Conservation (phyloP, 2,113 vertebrate genomes). For the Aegotheles bennettii region DNA sequence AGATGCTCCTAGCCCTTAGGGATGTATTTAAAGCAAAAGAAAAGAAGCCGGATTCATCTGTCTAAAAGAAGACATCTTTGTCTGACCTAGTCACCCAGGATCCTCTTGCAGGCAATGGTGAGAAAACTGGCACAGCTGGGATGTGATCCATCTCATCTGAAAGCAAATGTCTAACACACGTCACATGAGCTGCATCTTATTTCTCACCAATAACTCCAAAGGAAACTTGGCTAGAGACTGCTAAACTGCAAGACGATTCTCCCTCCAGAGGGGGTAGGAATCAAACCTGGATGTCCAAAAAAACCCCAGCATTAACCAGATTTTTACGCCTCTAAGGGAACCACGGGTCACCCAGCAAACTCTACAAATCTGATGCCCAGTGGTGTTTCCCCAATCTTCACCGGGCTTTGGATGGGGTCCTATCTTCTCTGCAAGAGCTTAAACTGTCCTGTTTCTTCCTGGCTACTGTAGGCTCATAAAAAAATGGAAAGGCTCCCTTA, state of each 20-base stretch:
- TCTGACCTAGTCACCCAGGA: background rate
- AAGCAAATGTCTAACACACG: background rate
- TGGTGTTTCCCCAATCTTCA: background rate
- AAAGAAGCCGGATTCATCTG: background rate
- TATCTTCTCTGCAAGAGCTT: background rate
- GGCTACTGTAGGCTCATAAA: background rate
- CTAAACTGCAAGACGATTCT: background rate
- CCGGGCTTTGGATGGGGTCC: background rate
- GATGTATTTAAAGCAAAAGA: background rate
- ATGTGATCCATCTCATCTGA: background rate
- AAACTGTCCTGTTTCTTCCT: background rate
- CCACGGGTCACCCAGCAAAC: background rate
- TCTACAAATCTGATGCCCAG: background rate
- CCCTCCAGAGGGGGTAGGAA: background rate
- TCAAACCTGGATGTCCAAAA: background rate
- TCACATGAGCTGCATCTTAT: background rate
- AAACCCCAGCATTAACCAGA: background rate
- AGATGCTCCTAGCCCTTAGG: background rate
- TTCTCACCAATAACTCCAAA: background rate
- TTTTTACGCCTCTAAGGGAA: background rate
- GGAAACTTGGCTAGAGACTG: background rate
- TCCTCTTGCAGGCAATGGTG: background rate
- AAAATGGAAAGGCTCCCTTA: background rate
- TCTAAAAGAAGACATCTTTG: background rate
- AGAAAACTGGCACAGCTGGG: background rate